A percentile compares a stretch with the other conserved stretches of the same genome.
Conservation (phyloP, 1,140 invertebrate species). For the Aphis craccivora region DNA sequence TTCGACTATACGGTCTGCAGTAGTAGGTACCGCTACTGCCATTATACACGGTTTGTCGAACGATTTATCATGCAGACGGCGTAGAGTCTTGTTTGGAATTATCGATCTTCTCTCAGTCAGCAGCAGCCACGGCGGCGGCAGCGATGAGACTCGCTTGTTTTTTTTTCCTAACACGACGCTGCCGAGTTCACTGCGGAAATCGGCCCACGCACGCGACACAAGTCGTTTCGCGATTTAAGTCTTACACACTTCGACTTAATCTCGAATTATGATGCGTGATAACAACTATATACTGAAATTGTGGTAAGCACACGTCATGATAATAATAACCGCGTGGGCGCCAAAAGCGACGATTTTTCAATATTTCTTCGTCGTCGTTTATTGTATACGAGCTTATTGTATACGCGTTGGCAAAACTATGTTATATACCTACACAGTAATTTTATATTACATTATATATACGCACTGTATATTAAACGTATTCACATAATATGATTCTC, state of each 20-base stretch:
- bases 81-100: conserved; percentile 42
- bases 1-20: background rate
- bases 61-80: conserved; percentile 50
- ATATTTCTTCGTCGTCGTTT: background rate
- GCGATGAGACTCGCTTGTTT: background rate
- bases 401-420: background rate
- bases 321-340: background rate
- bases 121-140: background rate
- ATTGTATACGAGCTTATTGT: no score
- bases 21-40: background rate
- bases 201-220: background rate
- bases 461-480: background rate
- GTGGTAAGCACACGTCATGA: background rate
- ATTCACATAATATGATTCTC: background rate
- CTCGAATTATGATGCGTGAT: no score
- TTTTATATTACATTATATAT: background rate
- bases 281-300: background rate
- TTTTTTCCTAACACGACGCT: background rate
- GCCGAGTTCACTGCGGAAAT: background rate
- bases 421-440: background rate
- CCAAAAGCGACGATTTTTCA: background rate
- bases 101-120: conserved; percentile 34
- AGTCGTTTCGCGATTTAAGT: background rate
- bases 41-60: conserved; percentile 20
- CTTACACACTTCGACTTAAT: background rate